Percentiles rank a stretch among this genome's conserved stretches.
phyloP scores from a whole-genome alignment of 2,113 vertebrate genomes.

The Eurypyga helias region DNA sequence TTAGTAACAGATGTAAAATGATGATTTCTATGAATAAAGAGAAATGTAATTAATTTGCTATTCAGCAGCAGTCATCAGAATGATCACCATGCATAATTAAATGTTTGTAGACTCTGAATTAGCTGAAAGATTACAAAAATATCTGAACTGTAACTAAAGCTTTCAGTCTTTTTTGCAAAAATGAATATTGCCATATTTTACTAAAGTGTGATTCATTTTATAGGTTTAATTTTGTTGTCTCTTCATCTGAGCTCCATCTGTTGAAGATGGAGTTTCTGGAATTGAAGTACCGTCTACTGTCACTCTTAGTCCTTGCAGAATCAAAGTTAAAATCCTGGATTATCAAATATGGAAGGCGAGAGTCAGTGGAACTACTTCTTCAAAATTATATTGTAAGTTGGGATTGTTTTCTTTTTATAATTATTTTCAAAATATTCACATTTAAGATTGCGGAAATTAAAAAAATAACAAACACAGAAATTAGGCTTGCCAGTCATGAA shows the following conservation, averaged over 20 bases:
- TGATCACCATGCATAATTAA: not conserved
- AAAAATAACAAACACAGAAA: not conserved
- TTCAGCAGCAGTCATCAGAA: not conserved
- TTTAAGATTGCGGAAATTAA: not conserved
- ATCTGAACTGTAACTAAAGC: not conserved
- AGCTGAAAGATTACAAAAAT: constrained; percentile 5
- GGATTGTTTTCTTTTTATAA: not conserved
- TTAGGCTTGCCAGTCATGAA: not conserved
- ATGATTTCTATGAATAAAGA: constrained; percentile 27
- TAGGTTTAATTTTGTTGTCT: constrained; percentile 95
- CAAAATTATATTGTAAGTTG: constrained; percentile 92
- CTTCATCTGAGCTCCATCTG: constrained; percentile 90
- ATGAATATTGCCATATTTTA: constrained; percentile 31
- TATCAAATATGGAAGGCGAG: constrained; percentile 95
- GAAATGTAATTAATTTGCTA: not conserved
- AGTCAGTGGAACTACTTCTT: constrained; percentile 92
- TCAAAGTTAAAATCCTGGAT: constrained; percentile 98
- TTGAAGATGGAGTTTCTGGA: constrained; percentile 98
- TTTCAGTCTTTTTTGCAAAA: constrained; percentile 20
- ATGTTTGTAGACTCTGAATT: not conserved
- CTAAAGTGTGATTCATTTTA: constrained; percentile 59
- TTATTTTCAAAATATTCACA: not conserved
- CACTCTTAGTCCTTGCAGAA: constrained; percentile 93
- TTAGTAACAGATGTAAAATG: constrained; percentile 20
- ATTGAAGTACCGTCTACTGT: constrained; percentile 94